Conservation (phyloP, 2,888 invertebrate genomes). For the Urechis unicinctus region DNA sequence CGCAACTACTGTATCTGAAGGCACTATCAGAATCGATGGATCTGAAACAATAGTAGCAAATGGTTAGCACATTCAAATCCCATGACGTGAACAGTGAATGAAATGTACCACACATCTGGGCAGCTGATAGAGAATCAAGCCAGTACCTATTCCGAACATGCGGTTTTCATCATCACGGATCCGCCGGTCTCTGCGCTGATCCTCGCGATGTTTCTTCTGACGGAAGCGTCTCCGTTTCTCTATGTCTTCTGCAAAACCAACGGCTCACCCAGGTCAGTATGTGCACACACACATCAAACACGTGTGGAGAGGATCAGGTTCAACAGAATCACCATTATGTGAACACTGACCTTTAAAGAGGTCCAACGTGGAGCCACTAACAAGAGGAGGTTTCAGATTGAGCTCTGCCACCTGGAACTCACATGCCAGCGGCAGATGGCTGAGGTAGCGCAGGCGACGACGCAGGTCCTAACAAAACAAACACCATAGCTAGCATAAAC, state of each 20-base stretch:
- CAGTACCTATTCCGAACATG: background rate
- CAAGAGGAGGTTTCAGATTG: constrained; percentile 66
- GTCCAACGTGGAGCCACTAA: constrained; percentile 64
- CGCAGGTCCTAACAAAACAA: constrained; percentile 59
- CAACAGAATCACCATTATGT: background rate
- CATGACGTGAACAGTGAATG: too few species aligned
- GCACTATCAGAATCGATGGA: too few species aligned
- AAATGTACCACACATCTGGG: too few species aligned
- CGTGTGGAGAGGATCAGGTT: too few species aligned
- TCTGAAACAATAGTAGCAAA: too few species aligned
- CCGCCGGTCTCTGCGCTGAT: background rate
- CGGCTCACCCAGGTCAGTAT: too few species aligned
- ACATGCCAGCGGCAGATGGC: constrained; percentile 84
- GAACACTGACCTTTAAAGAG: constrained; percentile 57
- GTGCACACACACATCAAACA: too few species aligned
- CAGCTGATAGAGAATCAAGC: too few species aligned
- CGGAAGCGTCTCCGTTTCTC: background rate
- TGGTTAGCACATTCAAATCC: too few species aligned
- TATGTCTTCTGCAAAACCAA: too few species aligned
- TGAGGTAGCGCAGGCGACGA: constrained; percentile 67
- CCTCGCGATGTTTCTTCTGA: background rate
- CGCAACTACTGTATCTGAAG: too few species aligned
- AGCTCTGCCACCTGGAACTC: constrained; percentile 87
- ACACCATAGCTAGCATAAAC: too few species aligned
- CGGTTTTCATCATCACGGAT: background rate